Evolutionary conservation across 2,113 vertebrate species (phyloP).

Genomic region (Erinaceus europaeus): DNA sequence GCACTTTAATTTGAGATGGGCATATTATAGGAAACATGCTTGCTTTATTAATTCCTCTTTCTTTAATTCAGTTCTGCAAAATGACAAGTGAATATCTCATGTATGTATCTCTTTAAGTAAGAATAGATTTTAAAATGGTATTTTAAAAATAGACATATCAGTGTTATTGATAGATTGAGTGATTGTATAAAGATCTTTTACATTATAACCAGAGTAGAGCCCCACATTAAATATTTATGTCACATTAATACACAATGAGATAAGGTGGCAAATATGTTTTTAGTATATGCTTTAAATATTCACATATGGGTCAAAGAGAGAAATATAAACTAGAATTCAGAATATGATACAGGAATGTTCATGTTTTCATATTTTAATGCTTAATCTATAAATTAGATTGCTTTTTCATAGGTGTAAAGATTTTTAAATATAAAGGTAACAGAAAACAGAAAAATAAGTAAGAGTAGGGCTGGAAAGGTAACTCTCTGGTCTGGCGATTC

Average conservation of each 20-base stretch:
- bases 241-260: neutral
- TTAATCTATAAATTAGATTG: neutral
- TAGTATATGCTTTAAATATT: neutral
- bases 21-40: no score
- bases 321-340: neutral
- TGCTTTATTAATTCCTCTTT: no score
- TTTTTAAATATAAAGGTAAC: neutral
- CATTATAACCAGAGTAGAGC: neutral
- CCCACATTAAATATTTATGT: neutral
- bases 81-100: neutral
- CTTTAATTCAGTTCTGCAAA: neutral
- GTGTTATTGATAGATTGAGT: neutral
- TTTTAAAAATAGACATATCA: neutral
- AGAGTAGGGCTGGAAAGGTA: no score
- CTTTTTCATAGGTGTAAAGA: neutral
- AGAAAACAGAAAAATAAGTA: neutral
- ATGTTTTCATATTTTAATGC: neutral
- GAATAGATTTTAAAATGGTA: neutral
- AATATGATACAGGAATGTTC: neutral
- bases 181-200: neutral
- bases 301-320: no score
- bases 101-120: neutral
- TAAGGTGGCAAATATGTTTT: neutral
- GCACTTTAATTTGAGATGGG: no score
- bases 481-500: no score